Percentiles rank a stretch among this genome's conserved stretches.
Evolutionary conservation across 2,888 invertebrate species (phyloP).

Genomic region (Chloroclysta siterata): DNA sequence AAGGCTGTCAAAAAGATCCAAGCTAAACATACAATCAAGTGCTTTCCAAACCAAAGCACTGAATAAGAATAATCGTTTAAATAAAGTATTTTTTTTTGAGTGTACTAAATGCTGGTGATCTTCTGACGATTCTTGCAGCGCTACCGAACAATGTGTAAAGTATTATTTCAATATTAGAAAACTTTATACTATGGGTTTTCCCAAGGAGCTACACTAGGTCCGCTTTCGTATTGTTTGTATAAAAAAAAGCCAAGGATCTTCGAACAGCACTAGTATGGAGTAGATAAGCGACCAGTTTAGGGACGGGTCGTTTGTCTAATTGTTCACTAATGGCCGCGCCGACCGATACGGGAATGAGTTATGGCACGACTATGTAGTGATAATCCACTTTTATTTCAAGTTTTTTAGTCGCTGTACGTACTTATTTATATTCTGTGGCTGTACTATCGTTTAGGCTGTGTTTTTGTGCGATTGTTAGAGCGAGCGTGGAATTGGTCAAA

Average conservation of each 20-base stretch:
- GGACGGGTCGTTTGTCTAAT: constrained; percentile 67
- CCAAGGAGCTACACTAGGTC: constrained; percentile 12
- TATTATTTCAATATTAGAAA: background rate
- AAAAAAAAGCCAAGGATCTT: constrained; percentile 14
- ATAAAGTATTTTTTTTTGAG: too few species aligned
- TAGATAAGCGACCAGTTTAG: constrained; percentile 60
- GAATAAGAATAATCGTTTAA: background rate
- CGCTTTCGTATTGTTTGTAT: constrained; percentile 1
- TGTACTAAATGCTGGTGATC: too few species aligned
- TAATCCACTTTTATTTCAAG: constrained; percentile 34
- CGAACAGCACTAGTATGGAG: constrained; percentile 36
- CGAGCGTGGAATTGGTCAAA: background rate
- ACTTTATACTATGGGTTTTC: background rate
- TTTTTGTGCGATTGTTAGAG: constrained; percentile 1
- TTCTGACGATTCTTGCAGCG: too few species aligned
- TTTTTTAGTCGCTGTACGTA: constrained; percentile 9
- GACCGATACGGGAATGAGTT: constrained; percentile 58
- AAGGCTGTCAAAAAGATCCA: too few species aligned
- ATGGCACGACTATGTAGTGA: constrained; percentile 46
- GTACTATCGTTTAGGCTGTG: constrained; percentile 1
- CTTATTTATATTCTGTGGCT: too few species aligned
- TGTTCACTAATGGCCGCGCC: constrained; percentile 66
- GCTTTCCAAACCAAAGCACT: background rate
- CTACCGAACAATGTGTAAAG: too few species aligned
- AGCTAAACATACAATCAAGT: too few species aligned